These are phyloP conservation scores for Aleiodes leptofemur DNA, from an alignment of 2,888 invertebrate species.

Conservation along the genomic window DNA sequence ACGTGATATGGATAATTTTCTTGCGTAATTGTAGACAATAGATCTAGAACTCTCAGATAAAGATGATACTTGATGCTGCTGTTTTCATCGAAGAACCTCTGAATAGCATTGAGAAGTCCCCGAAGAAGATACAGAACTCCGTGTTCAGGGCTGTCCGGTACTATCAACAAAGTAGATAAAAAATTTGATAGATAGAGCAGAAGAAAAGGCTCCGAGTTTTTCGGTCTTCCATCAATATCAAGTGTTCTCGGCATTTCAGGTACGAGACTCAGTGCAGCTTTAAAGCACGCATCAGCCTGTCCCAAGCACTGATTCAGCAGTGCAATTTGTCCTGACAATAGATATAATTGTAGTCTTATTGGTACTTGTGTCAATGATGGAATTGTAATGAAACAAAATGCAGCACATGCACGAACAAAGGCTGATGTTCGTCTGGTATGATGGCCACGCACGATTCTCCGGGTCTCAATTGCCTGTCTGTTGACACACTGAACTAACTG, in stretches of 20 bases:
- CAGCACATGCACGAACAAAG: slow-evolving; percentile 95
- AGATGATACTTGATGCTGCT: slow-evolving; percentile 82
- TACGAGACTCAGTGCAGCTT: slow-evolving; percentile 88
- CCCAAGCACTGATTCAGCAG: slow-evolving; percentile 92
- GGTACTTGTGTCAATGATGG: slow-evolving; percentile 93
- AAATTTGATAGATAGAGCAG: slow-evolving; percentile 85
- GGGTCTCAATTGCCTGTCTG: slow-evolving; percentile 83
- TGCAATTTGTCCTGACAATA: slow-evolving; percentile 92
- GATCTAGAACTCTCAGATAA: slow-evolving; percentile 86
- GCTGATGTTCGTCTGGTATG: slow-evolving; percentile 89
- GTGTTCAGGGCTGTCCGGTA: slow-evolving; percentile 92
- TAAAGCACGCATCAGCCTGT: slow-evolving; percentile 96
- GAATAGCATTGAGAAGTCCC: slow-evolving; percentile 88
- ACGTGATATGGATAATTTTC: slow-evolving; percentile 92
- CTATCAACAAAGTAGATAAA: slow-evolving; percentile 87
- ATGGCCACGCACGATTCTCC: slow-evolving; percentile 83
- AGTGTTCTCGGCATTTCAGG: slow-evolving; percentile 85
- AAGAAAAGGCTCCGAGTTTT: slow-evolving; percentile 84
- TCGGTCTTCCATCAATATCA: slow-evolving; percentile 85
- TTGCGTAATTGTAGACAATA: slow-evolving; percentile 87
- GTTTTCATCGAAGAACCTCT: slow-evolving; percentile 83
- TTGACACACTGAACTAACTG: slow-evolving; percentile 93
- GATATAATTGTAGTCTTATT: slow-evolving; percentile 88
- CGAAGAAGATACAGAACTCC: slow-evolving; percentile 89
- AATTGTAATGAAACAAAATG: slow-evolving; percentile 96